phyloP scores from a whole-genome alignment of 2,797 vertebrate genomes.

The Sitta carolinensis region DNA sequence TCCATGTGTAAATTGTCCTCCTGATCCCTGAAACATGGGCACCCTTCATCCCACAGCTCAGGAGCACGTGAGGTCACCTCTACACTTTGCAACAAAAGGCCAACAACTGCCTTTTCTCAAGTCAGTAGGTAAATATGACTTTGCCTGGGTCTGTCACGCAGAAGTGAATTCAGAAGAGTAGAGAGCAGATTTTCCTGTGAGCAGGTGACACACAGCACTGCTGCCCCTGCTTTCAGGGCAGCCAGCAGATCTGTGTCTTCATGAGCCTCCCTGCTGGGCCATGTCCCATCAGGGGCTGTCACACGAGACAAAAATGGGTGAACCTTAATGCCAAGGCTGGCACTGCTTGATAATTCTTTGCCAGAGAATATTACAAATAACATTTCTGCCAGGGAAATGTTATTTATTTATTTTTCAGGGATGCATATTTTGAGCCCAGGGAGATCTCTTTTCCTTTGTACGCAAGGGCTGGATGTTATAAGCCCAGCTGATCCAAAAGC shows the following conservation, averaged over 20 bases:
- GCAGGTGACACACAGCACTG: background rate
- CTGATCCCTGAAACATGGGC: rapidly evolving
- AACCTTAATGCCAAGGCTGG: background rate
- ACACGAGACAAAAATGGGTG: background rate
- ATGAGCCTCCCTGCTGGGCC: background rate
- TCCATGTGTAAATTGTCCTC: background rate
- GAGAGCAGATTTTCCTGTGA: background rate
- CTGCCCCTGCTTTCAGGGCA: rapidly evolving
- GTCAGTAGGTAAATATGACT: background rate
- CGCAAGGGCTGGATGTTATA: background rate
- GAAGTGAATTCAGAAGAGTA: background rate
- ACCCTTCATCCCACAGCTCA: background rate
- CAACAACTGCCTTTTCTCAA: background rate
- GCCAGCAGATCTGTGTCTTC: rapidly evolving
- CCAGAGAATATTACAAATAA: too few relatives aligned
- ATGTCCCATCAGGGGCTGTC: background rate
- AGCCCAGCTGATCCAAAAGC: background rate
- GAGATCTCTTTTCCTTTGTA: background rate
- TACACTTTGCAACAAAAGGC: background rate
- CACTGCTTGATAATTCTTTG: background rate
- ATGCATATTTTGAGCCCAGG: background rate
- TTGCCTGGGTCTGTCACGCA: background rate
- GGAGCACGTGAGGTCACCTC: rapidly evolving
- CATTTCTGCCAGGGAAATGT: background rate
- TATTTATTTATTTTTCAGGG: background rate